Evolutionary conservation across 2,888 invertebrate species (phyloP).

Genomic region (Amblyjoppa proteus): DNA sequence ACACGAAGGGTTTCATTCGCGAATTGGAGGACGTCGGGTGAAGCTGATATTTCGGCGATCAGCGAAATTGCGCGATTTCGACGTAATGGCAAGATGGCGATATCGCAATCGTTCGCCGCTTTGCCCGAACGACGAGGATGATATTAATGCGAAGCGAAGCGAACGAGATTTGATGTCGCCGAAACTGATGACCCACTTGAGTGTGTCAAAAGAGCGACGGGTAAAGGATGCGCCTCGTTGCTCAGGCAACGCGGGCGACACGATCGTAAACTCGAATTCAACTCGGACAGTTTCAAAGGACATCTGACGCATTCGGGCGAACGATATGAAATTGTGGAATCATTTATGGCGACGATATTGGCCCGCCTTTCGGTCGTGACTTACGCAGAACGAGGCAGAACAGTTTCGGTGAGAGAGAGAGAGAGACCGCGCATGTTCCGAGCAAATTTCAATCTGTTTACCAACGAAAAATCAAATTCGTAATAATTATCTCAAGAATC

Average conservation of each 20-base stretch:
- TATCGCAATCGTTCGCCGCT: neutral
- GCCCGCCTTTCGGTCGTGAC: neutral
- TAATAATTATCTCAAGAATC: neutral
- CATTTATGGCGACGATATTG: constrained; percentile 17
- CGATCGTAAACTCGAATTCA: constrained; percentile 5
- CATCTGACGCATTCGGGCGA: constrained; percentile 8
- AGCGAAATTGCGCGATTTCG: neutral
- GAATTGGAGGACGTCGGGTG: neutral
- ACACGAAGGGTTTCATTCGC: neutral
- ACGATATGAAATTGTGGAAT: constrained; percentile 3
- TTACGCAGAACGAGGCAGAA: neutral
- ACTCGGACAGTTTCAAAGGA: constrained; percentile 21
- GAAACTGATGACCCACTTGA: constrained; percentile 30
- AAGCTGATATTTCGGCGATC: neutral
- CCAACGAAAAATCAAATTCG: neutral
- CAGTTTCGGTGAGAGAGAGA: neutral
- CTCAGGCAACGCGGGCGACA: neutral
- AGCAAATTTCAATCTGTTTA: neutral
- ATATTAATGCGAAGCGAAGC: neutral
- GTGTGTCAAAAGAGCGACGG: constrained; percentile 12
- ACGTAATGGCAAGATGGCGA: neutral
- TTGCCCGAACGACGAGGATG: neutral
- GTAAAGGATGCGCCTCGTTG: constrained; percentile 4
- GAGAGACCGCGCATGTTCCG: neutral
- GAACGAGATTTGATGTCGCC: neutral